phyloP scores from a whole-genome alignment of 2,797 vertebrate species.

The Pangasius djambal region DNA sequence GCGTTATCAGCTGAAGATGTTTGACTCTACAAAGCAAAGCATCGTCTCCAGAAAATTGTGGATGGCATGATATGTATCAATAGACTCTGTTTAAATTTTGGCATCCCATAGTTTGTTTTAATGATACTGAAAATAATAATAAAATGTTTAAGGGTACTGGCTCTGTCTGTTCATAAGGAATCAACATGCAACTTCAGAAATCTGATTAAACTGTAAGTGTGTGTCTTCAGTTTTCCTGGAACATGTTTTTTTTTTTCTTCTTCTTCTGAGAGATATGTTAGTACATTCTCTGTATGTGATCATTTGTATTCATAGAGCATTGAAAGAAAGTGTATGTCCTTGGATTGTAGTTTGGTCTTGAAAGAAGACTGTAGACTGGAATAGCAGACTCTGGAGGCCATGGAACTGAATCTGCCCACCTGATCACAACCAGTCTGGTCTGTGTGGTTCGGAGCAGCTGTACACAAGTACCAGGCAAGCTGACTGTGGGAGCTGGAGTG shows the following conservation, averaged over 20 bases:
- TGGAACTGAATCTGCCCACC: not conserved
- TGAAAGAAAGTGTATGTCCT: not conserved
- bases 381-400: not conserved
- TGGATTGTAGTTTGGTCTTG: conserved; percentile 4
- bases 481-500: not conserved
- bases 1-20: conserved; percentile 57
- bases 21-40: conserved; percentile 63
- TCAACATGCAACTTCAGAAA: not conserved
- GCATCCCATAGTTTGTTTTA: conserved; percentile 69
- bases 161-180: conserved; percentile 37
- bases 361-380: conserved; percentile 8
- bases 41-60: conserved; percentile 68
- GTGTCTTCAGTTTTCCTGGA: not conserved
- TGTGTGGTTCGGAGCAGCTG: conserved; percentile 13
- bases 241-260: not conserved
- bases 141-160: conserved; percentile 63
- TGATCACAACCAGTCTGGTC: conserved; percentile 14
- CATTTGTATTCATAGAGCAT: conserved; percentile 16
- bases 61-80: conserved; percentile 72
- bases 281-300: not conserved
- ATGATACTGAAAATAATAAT: conserved; percentile 45
- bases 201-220: not conserved
- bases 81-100: conserved; percentile 68
- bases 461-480: not conserved
- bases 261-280: not conserved